Percentiles rank a stretch among this genome's conserved stretches.
These are phyloP conservation scores for Teleogryllus occipitalis DNA, from an alignment of 1,140 invertebrate species.

Conservation along the genomic window DNA sequence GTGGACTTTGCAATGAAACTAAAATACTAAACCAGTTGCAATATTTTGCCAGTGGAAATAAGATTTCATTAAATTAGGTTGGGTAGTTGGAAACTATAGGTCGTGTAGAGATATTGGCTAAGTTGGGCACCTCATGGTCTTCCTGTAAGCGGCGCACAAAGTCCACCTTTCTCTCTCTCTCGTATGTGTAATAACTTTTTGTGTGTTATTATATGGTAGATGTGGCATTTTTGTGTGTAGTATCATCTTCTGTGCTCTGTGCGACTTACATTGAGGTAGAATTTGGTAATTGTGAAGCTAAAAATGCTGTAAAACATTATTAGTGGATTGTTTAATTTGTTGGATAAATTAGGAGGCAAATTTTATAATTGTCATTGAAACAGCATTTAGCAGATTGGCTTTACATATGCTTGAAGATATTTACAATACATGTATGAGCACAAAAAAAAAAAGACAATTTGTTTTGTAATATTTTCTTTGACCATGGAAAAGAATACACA, in stretches of 20 bases:
- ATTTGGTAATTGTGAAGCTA: too few relatives aligned
- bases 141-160: neutral
- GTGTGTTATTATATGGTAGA: neutral
- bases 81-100: neutral
- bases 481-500: too few relatives aligned
- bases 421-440: too few relatives aligned
- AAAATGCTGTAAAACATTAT: too few relatives aligned
- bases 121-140: neutral
- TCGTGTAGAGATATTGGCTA: neutral
- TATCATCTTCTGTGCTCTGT: neutral
- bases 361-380: too few relatives aligned
- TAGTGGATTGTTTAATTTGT: too few relatives aligned
- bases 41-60: neutral
- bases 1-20: neutral
- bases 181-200: neutral
- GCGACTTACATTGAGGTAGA: neutral
- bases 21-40: neutral
- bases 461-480: too few relatives aligned
- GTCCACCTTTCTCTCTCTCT: conserved; percentile 3
- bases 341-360: too few relatives aligned
- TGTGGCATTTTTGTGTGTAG: neutral
- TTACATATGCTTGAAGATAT: too few relatives aligned
- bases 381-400: too few relatives aligned
- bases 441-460: too few relatives aligned
- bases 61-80: neutral